Evolutionary conservation across 2,113 vertebrate genomes (phyloP).

Genomic region (Oxyura jamaicensis): DNA sequence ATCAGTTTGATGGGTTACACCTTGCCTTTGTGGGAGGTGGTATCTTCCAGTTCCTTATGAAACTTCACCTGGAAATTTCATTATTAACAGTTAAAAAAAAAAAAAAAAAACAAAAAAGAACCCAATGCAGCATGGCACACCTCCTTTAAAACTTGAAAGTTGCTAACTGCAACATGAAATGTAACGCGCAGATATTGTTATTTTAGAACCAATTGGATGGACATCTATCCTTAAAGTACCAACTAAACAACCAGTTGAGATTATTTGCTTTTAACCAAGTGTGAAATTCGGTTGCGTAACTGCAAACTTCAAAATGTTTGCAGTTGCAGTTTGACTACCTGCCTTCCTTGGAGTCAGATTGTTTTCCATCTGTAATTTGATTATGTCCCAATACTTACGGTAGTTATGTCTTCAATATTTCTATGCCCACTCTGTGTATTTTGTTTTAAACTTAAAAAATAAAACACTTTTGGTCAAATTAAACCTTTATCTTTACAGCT

Average conservation of each 20-base stretch:
- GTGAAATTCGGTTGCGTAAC: background rate
- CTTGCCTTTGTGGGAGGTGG: background rate
- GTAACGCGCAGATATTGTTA: background rate
- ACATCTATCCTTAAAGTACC: background rate
- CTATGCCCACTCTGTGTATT: background rate
- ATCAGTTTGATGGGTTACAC: background rate
- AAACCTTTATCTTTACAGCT: background rate
- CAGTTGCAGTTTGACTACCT: too few relatives aligned
- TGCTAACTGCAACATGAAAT: background rate
- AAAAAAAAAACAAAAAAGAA: background rate
- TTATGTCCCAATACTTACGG: background rate
- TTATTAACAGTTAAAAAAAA: background rate
- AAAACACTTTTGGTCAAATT: background rate
- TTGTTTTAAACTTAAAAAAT: background rate
- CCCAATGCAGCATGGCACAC: background rate
- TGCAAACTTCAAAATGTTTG: background rate
- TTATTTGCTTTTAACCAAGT: background rate
- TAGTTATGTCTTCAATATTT: background rate
- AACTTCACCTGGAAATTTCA: background rate
- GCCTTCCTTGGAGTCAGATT: background rate
- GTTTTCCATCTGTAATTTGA: background rate
- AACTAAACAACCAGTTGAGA: background rate
- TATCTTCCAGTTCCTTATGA: background rate
- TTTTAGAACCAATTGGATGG: background rate
- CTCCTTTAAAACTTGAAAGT: background rate